Percentiles rank a stretch among this genome's conserved stretches.
These are phyloP conservation scores for Brachionichthys hirsutus DNA, from an alignment of 2,113 vertebrate genomes.

Conservation along the genomic window DNA sequence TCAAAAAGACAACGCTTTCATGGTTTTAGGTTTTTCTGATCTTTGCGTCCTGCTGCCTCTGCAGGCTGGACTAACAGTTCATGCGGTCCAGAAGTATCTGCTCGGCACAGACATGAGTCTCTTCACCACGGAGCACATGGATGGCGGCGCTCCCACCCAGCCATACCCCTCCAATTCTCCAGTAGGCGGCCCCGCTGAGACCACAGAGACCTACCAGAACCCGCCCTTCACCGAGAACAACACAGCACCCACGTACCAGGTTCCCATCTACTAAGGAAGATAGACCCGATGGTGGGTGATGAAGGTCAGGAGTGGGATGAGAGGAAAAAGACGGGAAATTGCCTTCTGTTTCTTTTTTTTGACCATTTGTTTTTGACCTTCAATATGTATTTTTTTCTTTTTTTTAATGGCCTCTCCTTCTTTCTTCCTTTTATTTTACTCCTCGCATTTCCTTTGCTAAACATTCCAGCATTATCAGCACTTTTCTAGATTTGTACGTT, in stretches of 20 bases:
- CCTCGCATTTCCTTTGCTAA: slow-evolving; percentile 38
- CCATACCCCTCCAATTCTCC: slow-evolving; percentile 84
- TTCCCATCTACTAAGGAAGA: slow-evolving; percentile 89
- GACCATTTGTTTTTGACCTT: slow-evolving; percentile 48
- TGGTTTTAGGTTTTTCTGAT: neutral
- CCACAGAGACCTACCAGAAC: slow-evolving; percentile 92
- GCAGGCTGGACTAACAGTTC: slow-evolving; percentile 86
- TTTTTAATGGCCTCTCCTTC: slow-evolving; percentile 32
- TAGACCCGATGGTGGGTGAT: slow-evolving; percentile 26
- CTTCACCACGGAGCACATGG: slow-evolving; percentile 91
- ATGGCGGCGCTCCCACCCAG: slow-evolving; percentile 74
- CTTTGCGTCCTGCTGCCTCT: neutral
- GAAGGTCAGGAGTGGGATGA: slow-evolving; percentile 11
- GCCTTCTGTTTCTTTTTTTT: slow-evolving; percentile 48
- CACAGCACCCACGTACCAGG: slow-evolving; percentile 90
- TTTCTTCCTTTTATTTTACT: slow-evolving; percentile 50
- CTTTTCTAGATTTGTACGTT: slow-evolving; percentile 33
- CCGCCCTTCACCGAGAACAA: slow-evolving; percentile 90
- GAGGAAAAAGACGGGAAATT: slow-evolving; percentile 32
- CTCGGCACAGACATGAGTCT: slow-evolving; percentile 96
- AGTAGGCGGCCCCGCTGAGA: slow-evolving; percentile 71
- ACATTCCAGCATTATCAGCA: slow-evolving; percentile 59
- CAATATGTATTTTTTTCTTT: slow-evolving; percentile 26
- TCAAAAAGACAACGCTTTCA: neutral
- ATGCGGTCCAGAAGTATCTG: slow-evolving; percentile 90